These are phyloP conservation scores for Halictus quadricinctus DNA, from an alignment of 2,888 invertebrate species.

Conservation along the genomic window DNA sequence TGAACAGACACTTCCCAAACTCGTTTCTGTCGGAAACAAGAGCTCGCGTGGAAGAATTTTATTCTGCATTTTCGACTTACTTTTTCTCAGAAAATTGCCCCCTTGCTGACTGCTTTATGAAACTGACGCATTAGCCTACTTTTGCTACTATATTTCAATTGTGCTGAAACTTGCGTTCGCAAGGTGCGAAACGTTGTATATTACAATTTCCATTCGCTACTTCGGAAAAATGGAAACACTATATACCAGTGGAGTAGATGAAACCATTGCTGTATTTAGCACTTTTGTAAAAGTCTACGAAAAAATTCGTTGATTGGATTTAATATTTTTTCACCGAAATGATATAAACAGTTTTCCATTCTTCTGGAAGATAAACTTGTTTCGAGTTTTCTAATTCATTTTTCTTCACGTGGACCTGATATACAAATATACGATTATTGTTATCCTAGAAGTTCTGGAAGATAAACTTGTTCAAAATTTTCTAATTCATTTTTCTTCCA, in stretches of 20 bases:
- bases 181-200: neutral
- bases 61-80: neutral
- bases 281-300: neutral
- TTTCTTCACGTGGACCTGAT: too few species aligned
- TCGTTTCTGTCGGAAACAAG: neutral
- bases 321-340: neutral
- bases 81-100: neutral
- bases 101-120: neutral
- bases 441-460: neutral
- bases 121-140: neutral
- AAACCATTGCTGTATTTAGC: neutral
- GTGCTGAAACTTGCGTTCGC: neutral
- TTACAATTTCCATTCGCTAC: neutral
- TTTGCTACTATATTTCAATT: neutral
- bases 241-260: neutral
- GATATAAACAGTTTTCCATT: neutral
- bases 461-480: neutral
- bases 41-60: neutral
- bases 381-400: too few species aligned
- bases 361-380: neutral
- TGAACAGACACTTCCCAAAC: neutral
- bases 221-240: neutral
- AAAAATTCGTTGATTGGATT: too few species aligned
- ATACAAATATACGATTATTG: too few species aligned
- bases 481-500: neutral